A percentile compares a stretch with the other conserved stretches of the same genome.
phyloP scores from a whole-genome alignment of 2,888 invertebrate species.

The Synanthedon formicaeformis region DNA sequence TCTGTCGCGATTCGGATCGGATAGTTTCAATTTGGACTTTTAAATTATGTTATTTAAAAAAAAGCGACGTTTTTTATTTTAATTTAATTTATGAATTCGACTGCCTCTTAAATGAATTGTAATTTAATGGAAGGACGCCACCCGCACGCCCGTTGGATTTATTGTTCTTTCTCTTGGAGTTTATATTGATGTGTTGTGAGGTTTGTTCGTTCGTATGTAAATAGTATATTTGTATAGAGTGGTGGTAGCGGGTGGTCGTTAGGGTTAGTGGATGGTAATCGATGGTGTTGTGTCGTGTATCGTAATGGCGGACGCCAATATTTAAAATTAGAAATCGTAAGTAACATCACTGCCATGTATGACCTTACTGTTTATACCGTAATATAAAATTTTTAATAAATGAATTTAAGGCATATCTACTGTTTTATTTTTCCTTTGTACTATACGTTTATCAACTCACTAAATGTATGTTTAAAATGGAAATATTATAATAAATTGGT shows the following conservation, averaged over 20 bases:
- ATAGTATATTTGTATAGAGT: slow-evolving; percentile 29
- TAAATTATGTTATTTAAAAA: no score
- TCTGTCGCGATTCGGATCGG: neutral
- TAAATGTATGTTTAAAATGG: no score
- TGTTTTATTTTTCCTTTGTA: neutral
- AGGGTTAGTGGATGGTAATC: slow-evolving; percentile 12
- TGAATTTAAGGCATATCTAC: slow-evolving; percentile 24
- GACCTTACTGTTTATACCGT: slow-evolving; percentile 69
- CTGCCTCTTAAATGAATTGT: no score
- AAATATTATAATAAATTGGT: no score
- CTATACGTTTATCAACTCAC: no score
- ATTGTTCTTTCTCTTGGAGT: slow-evolving; percentile 50
- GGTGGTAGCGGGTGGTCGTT: slow-evolving; percentile 13
- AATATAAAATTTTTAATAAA: slow-evolving; percentile 65
- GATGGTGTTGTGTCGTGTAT: slow-evolving; percentile 29
- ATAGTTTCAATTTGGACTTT: neutral
- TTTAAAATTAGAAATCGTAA: slow-evolving; percentile 50
- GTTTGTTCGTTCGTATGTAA: slow-evolving; percentile 33
- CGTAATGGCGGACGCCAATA: slow-evolving; percentile 48
- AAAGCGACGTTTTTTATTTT: no score
- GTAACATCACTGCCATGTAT: slow-evolving; percentile 65
- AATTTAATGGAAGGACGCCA: slow-evolving; percentile 5
- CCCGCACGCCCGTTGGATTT: slow-evolving; percentile 4
- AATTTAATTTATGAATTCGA: no score
- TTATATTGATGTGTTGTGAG: slow-evolving; percentile 49